Conservation (phyloP, 2,888 invertebrate genomes). For the Caenorhabditis imperialis region DNA sequence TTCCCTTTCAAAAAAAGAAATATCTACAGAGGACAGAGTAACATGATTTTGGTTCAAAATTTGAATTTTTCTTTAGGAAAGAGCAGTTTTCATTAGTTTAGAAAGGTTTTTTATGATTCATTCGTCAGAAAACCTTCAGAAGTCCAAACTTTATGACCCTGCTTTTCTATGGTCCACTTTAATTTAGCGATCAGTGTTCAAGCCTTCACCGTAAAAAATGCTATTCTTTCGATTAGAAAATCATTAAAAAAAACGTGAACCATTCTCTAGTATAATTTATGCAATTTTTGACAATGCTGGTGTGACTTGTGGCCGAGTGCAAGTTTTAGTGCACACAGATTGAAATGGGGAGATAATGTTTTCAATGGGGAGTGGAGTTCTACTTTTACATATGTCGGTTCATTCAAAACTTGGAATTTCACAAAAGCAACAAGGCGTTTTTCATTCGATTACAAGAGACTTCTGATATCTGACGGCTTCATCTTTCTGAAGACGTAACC, state of each 20-base stretch:
- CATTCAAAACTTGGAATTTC: background rate
- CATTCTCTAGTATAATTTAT: background rate
- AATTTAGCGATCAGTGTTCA: constrained; percentile 18
- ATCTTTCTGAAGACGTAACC: constrained; percentile 38
- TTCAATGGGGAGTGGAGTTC: no score
- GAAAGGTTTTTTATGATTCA: background rate
- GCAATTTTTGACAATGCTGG: background rate
- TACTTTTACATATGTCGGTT: no score
- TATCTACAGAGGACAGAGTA: no score
- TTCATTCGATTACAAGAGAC: constrained; percentile 38
- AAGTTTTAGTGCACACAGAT: constrained; percentile 33
- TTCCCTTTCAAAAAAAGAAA: no score
- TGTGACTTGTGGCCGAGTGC: constrained; percentile 39
- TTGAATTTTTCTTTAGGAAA: background rate
- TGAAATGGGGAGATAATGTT: constrained; percentile 30
- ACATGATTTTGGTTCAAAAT: no score
- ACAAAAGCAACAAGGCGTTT: constrained; percentile 42
- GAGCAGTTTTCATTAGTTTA: background rate
- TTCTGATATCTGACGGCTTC: constrained; percentile 39
- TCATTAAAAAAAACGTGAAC: background rate
- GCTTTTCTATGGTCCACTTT: background rate
- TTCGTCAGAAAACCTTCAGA: background rate
- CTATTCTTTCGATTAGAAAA: background rate
- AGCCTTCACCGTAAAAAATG: no score
- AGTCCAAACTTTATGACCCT: constrained; percentile 19